Conservation (phyloP, 2,888 invertebrate genomes). For the Tachina grossa region DNA sequence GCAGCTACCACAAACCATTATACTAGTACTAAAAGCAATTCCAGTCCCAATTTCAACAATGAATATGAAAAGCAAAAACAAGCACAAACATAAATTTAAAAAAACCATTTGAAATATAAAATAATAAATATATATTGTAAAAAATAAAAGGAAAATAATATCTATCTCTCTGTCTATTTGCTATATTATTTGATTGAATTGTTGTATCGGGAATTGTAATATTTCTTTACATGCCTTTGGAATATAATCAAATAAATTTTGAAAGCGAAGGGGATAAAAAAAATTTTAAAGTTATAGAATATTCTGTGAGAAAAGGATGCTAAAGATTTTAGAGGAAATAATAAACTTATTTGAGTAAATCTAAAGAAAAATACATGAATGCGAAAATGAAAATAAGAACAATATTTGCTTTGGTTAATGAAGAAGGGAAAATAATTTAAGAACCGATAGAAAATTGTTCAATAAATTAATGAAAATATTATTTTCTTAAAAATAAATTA, state of each 20-base stretch:
- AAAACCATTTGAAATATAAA: slow-evolving; percentile 16
- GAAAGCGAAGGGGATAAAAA: not conserved
- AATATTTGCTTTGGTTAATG: not conserved
- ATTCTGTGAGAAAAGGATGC: not conserved
- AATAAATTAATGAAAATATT: no score
- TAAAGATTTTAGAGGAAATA: not conserved
- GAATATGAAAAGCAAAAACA: slow-evolving; percentile 12
- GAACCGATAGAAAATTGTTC: no score
- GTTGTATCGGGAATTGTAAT: slow-evolving; percentile 30
- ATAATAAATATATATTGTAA: not conserved
- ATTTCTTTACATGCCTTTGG: not conserved
- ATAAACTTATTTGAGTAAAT: not conserved
- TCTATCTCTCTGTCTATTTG: not conserved
- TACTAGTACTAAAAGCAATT: not conserved
- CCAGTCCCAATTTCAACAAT: not conserved
- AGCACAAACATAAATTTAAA: slow-evolving; percentile 19
- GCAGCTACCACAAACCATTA: slow-evolving; percentile 18
- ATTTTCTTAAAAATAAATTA: no score
- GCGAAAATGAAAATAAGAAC: not conserved
- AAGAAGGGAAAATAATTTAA: no score
- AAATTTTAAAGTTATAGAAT: not conserved
- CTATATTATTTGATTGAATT: slow-evolving; percentile 40
- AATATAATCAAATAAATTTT: slow-evolving; percentile 23
- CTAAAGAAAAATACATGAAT: not conserved
- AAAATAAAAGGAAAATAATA: not conserved